Base-by-base conservation (phyloP, 2,888 invertebrate species). In the Anoncus sp. region DNA sequence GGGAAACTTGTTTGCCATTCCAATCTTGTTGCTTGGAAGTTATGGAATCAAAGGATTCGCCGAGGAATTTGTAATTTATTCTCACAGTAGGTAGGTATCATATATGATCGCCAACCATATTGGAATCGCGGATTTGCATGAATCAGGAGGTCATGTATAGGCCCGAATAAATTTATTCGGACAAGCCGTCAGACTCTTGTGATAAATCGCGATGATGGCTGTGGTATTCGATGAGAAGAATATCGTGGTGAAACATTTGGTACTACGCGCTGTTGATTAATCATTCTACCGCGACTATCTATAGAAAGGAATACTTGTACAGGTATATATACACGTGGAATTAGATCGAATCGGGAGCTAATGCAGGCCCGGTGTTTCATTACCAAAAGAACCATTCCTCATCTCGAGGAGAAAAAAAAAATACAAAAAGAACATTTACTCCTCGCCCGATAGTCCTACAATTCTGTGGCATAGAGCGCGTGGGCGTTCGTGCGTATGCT, bases 361-460 rank as follows among this genome's bases (percentile, higher is more conserved):
- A 59, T 38, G 70, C 12, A 60, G 24, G 35, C 40, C 35, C 31
- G 24, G n/a, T 24, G 49, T 67, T 75, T 55, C 66, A 67, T 78
- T 57, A 63, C 43, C 43, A n/a, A 67, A 57, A 71, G 43, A 55
- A 66, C 49, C 62, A 67, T 75, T 75, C 35, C 31, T 75, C 66
- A 69, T 72, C 47, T 45, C 7, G 14, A n/a, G n/a, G n/a, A n/a
- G n/a, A 38, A 22, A n/a, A 57, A 47, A 22, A 43, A 62, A 55
- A 22, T 3, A 22, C 10, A 22, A 45, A 55, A 31, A 67, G 43
- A 38, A n/a, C 9, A 24, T 38, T 18, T 49, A 31, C 38, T 35
- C 27, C 45, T 12, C 31, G 43, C n/a, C n/a, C 27, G 27, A 35
- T 18, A 57, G 35, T 51, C 43, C 49, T 59, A n/a, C 22, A 57